phyloP scores from a whole-genome alignment of 2,113 vertebrate species.

The Forbesichthys agassizii region DNA sequence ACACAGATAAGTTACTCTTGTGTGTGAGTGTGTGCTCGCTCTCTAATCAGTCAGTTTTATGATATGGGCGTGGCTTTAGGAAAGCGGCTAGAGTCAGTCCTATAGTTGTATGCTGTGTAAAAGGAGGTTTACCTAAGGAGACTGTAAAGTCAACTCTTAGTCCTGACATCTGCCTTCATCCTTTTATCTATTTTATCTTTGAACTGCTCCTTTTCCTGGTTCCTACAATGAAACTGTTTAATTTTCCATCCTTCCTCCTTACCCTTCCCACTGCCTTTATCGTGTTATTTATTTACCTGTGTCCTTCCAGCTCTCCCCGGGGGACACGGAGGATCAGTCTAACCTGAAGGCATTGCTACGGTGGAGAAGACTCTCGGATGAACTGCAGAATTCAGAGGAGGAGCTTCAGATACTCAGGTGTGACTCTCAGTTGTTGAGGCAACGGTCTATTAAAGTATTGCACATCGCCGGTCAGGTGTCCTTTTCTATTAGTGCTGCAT shows the following conservation, averaged over 20 bases:
- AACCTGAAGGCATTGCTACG: slow-evolving; percentile 86
- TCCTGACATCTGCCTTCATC: background rate
- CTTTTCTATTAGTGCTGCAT: background rate
- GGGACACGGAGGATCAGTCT: slow-evolving; percentile 77
- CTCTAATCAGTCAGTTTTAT: slow-evolving; percentile 33
- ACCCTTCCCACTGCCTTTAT: background rate
- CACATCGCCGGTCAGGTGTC: background rate
- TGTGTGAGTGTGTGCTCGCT: slow-evolving; percentile 7
- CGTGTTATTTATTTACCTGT: slow-evolving; percentile 16
- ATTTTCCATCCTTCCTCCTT: background rate
- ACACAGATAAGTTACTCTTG: slow-evolving; percentile 35
- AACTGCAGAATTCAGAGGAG: slow-evolving; percentile 86
- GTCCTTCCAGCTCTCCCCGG: slow-evolving; percentile 71
- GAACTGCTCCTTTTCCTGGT: background rate
- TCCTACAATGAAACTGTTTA: background rate
- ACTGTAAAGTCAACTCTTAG: background rate
- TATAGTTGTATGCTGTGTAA: background rate
- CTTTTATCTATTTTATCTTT: background rate
- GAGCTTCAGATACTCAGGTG: slow-evolving; percentile 93
- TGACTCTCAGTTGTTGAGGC: slow-evolving; percentile 5
- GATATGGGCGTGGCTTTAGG: slow-evolving; percentile 16
- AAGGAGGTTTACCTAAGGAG: slow-evolving; percentile 16
- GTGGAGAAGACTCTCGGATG: slow-evolving; percentile 87
- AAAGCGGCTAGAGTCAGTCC: background rate
- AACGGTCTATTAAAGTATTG: background rate